Conservation (phyloP, 1,140 invertebrate species). For the Drosophila eugracilis region DNA sequence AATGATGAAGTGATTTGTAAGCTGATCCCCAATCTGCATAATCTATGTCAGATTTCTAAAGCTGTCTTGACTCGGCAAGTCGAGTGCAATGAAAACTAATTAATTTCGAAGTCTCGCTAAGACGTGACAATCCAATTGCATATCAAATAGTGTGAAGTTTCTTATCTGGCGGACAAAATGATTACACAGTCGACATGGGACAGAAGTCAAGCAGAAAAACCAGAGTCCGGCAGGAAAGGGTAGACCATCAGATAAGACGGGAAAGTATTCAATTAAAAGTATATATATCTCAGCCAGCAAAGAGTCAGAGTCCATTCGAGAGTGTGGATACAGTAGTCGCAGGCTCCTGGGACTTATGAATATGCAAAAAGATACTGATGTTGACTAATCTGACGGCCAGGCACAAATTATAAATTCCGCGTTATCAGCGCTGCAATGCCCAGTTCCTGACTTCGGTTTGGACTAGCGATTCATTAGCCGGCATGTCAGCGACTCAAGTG, state of each 20-base stretch:
- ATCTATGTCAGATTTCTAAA: not conserved
- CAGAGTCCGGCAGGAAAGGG: conserved; percentile 16
- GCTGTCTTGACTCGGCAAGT: conserved; percentile 10
- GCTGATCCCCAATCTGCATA: not conserved
- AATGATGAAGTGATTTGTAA: not conserved
- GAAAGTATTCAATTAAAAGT: conserved; percentile 61
- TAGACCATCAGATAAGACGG: conserved; percentile 30
- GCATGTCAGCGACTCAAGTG: conserved; percentile 57
- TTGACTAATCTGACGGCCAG: conserved; percentile 59
- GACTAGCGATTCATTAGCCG: conserved; percentile 54
- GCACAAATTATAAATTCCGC: conserved; percentile 57
- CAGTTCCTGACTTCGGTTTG: conserved; percentile 9
- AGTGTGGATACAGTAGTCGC: conserved; percentile 9
- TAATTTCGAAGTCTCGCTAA: not conserved
- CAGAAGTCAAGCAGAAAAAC: conserved; percentile 12
- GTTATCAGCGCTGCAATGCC: conserved; percentile 47
- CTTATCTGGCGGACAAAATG: conserved; percentile 43
- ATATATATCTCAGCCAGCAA: conserved; percentile 64
- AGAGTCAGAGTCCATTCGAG: conserved; percentile 16
- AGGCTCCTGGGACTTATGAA: conserved; percentile 60
- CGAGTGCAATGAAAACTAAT: conserved; percentile 7
- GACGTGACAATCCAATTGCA: conserved; percentile 36
- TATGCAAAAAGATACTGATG: conserved; percentile 64
- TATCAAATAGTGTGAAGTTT: conserved; percentile 30
- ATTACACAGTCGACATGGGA: conserved; percentile 41